Evolutionary conservation across 2,888 invertebrate species (phyloP).

Genomic region (Pheosia gnoma): DNA sequence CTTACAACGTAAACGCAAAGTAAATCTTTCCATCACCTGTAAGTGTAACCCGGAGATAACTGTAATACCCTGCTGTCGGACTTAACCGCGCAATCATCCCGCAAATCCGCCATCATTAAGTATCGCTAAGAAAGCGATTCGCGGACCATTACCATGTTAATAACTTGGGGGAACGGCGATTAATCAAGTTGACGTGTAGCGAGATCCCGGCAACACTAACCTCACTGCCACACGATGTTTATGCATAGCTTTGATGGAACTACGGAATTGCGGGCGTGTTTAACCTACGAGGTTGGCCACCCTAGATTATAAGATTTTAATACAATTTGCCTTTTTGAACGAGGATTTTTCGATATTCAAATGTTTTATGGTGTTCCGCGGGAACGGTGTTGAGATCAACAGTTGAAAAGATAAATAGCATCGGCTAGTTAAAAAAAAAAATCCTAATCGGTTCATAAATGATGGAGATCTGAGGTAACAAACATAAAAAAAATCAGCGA

Average conservation of each 20-base stretch:
- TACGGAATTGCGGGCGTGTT: constrained; percentile 24
- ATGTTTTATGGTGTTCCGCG: no score
- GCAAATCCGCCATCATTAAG: constrained; percentile 81
- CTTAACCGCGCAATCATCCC: constrained; percentile 71
- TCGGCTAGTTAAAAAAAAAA: no score
- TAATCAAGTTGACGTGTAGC: constrained; percentile 80
- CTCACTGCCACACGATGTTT: constrained; percentile 68
- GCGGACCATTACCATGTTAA: constrained; percentile 83
- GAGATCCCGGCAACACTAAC: constrained; percentile 54
- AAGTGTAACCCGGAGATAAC: constrained; percentile 65
- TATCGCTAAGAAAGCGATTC: constrained; percentile 82
- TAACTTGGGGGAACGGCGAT: constrained; percentile 79
- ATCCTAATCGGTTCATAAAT: no score
- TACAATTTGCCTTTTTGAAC: no score
- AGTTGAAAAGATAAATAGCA: no score
- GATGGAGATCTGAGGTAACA: no score
- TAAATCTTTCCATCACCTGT: constrained; percentile 49
- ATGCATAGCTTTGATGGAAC: constrained; percentile 74
- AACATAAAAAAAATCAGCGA: no score
- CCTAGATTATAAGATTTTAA: no score
- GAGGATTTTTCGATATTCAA: no score
- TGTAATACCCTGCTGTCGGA: constrained; percentile 45
- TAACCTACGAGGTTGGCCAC: neutral
- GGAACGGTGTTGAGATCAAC: no score
- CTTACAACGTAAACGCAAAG: constrained; percentile 12